Percentiles rank a stretch among this genome's conserved stretches.
phyloP scores from a whole-genome alignment of 2,888 invertebrate species.

The Aethes cnicana region DNA sequence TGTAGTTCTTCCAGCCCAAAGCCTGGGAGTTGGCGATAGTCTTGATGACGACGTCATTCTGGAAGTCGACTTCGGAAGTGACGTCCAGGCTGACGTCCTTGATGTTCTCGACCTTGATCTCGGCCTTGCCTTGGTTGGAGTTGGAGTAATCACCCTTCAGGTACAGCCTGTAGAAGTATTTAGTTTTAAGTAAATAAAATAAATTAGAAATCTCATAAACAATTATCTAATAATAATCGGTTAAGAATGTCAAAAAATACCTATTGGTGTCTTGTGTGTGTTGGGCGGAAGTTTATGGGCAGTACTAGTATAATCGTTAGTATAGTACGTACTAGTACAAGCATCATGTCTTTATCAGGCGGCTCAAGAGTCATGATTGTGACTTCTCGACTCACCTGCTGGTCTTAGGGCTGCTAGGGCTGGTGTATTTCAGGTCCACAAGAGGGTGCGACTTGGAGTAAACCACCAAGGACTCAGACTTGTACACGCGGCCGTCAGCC shows the following conservation, averaged over 20 bases:
- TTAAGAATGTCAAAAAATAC: too few relatives aligned
- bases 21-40: slow-evolving; percentile 84
- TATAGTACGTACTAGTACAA: too few relatives aligned
- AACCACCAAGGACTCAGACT: slow-evolving; percentile 76
- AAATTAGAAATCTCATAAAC: not conserved
- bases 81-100: slow-evolving; percentile 79
- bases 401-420: slow-evolving; percentile 66
- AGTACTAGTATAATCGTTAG: too few relatives aligned
- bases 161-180: slow-evolving; percentile 51
- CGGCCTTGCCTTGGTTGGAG: slow-evolving; percentile 82
- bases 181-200: not conserved
- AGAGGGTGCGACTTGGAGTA: slow-evolving; percentile 79
- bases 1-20: slow-evolving; percentile 84
- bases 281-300: too few relatives aligned
- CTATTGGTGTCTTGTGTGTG: too few relatives aligned
- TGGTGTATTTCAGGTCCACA: slow-evolving; percentile 79
- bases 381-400: slow-evolving; percentile 57
- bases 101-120: slow-evolving; percentile 78
- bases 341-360: too few relatives aligned
- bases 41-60: slow-evolving; percentile 84
- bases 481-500: slow-evolving; percentile 83
- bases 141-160: slow-evolving; percentile 69
- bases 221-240: too few relatives aligned
- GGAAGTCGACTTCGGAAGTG: slow-evolving; percentile 79
- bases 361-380: not conserved